These are phyloP conservation scores for Oriolus oriolus DNA, from an alignment of 2,113 vertebrate species.

Conservation along the genomic window DNA sequence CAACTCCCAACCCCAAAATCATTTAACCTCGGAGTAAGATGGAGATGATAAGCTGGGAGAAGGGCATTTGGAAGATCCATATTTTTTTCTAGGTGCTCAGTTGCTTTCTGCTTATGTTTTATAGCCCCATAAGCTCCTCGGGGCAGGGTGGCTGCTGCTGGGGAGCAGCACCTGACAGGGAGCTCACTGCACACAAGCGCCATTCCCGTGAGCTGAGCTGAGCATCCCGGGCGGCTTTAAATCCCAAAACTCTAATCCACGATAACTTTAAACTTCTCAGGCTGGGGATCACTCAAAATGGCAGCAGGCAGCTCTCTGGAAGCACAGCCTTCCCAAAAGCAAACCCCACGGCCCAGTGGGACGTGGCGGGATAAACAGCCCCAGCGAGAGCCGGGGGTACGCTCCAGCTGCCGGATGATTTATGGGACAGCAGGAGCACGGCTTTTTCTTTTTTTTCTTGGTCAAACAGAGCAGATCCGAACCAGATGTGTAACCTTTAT, in stretches of 20 bases:
- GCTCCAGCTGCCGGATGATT: slow-evolving; percentile 61
- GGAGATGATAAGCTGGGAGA: not conserved
- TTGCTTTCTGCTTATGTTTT: not conserved
- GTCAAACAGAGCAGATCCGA: slow-evolving; percentile 52
- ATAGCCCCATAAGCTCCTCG: not conserved
- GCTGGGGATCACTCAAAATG: not conserved
- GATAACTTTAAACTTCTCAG: not conserved
- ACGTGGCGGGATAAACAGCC: not conserved
- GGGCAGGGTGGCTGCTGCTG: accelerated
- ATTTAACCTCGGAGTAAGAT: not conserved
- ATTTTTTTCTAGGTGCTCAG: not conserved
- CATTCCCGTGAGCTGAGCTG: accelerated
- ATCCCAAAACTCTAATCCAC: not conserved
- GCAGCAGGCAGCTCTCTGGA: not conserved
- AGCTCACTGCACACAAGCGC: accelerated
- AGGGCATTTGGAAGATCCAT: not conserved
- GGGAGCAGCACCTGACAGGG: not conserved
- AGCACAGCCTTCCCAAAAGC: not conserved
- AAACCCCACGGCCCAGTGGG: not conserved
- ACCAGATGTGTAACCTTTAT: slow-evolving; percentile 75
- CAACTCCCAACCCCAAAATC: not conserved
- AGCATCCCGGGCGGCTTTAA: accelerated
- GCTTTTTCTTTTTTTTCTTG: not conserved
- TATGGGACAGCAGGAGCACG: slow-evolving; percentile 33
- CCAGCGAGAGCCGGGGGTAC: not conserved